Evolutionary conservation across 2,888 invertebrate genomes (phyloP), one percentile per base, ranked within the genome.

Genomic region (Heteromyza rotundicornis): DNA sequence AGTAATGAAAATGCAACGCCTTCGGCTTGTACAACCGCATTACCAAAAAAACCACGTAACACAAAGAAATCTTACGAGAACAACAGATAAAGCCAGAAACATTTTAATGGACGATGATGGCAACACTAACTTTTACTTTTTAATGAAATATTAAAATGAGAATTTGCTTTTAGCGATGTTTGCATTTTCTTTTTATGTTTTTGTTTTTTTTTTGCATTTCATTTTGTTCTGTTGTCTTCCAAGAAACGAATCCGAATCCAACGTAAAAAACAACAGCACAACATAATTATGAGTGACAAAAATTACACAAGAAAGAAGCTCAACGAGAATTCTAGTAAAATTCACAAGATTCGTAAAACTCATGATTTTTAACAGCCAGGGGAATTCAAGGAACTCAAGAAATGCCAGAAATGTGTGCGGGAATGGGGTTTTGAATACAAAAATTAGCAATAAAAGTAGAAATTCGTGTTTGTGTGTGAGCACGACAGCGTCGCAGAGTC

Each of bases 381-480:
- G 40, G 40, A 40, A 40, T 14, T 40, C 40, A 7, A n/a, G 32
- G 14, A 40, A n/a, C 40, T 7, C 40, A n/a, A 12, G 14, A 40
- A 40, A 40, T 8, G 40, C 40, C 2, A 12, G 14, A 40, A 40
- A 40, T 8, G 40, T 14, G 2, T 40, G 2, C n/a, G n/a, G n/a
- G n/a, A n/a, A n/a, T n/a, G n/a, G n/a, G n/a, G n/a, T 40, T n/a
- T 40, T 40, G 40, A 8, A n/a, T 8, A 40, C 27, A 71, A 72
- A 76, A 75, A 75, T 75, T 75, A 76, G 74, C 71, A 76, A 75
- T 75, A 76, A 75, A 76, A 75, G 74, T 75, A 75, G 74, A 76
- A 75, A 75, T 76, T 74, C 76, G 65, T 75, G 74, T 75, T 76
- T 71, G 71, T 72, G 70, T 75, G 72, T 72, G 74, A 74, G 74